A percentile compares a stretch with the other conserved stretches of the same genome.
Evolutionary conservation across 2,888 invertebrate genomes (phyloP).

Genomic region (Megaustenia siamemsis): DNA sequence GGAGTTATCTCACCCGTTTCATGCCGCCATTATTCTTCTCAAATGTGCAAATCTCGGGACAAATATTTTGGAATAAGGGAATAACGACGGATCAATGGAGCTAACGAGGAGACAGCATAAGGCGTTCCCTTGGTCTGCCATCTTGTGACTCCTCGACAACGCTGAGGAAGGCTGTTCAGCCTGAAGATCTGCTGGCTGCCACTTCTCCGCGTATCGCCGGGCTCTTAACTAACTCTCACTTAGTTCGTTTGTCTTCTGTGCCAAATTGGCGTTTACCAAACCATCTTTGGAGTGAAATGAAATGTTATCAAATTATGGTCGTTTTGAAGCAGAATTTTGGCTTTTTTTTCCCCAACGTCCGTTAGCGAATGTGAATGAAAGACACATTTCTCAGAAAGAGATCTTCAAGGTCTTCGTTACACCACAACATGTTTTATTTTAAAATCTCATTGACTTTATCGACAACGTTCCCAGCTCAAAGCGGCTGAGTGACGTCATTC

Average conservation of each 20-base stretch:
- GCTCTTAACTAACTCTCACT: not conserved
- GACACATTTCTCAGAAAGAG: too few species aligned
- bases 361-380: too few species aligned
- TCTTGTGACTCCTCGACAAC: constrained; percentile 19
- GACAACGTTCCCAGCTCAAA: too few species aligned
- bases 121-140: constrained; percentile 33
- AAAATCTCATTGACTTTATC: too few species aligned
- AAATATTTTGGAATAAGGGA: constrained; percentile 61
- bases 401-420: too few species aligned
- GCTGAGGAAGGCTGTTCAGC: not conserved
- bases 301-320: constrained; percentile 41
- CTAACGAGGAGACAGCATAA: constrained; percentile 59
- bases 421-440: too few species aligned
- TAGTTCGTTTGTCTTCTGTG: not conserved
- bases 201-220: not conserved
- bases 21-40: constrained; percentile 52
- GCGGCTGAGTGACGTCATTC: too few species aligned
- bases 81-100: constrained; percentile 59
- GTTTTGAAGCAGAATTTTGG: too few species aligned
- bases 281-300: constrained; percentile 28
- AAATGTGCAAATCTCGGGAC: constrained; percentile 61
- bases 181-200: not conserved
- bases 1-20: constrained; percentile 50
- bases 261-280: constrained; percentile 23
- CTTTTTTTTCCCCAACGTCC: too few species aligned